These are phyloP conservation scores for Leucania comma DNA, from an alignment of 2,888 invertebrate species.

Conservation along the genomic window DNA sequence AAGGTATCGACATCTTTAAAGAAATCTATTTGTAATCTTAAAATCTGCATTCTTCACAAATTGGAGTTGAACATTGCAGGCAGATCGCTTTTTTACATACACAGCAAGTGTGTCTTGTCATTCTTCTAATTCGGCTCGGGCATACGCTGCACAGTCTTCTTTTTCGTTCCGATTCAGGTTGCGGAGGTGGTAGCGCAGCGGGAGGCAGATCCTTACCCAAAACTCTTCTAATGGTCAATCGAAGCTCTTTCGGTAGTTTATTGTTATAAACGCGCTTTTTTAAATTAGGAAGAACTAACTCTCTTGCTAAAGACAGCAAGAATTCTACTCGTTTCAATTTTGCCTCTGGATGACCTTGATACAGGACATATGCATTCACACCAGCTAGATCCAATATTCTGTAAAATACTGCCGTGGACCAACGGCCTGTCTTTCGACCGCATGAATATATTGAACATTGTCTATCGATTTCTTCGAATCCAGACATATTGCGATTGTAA, in stretches of 20 bases:
- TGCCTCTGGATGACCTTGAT: constrained; percentile 6
- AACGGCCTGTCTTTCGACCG: constrained; percentile 15
- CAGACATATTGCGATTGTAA: constrained; percentile 2
- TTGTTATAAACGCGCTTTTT: constrained; percentile 11
- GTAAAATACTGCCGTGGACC: constrained; percentile 24
- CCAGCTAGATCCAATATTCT: constrained; percentile 19
- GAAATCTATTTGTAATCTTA: background rate
- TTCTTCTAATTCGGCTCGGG: constrained; percentile 3
- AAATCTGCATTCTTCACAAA: constrained; percentile 12
- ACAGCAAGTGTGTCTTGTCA: constrained; percentile 11
- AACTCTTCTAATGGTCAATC: constrained; percentile 9
- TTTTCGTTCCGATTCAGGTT: background rate
- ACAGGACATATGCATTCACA: constrained; percentile 16
- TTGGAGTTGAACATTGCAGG: constrained; percentile 20
- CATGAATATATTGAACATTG: constrained; percentile 16
- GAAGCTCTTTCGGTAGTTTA: constrained; percentile 18
- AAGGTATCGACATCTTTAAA: background rate
- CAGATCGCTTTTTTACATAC: constrained; percentile 16
- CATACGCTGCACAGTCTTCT: constrained; percentile 6
- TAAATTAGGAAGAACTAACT: constrained; percentile 20
- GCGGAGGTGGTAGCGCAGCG: background rate
- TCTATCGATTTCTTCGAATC: constrained; percentile 13
- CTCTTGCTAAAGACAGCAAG: constrained; percentile 22
- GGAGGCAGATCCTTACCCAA: constrained; percentile 19
- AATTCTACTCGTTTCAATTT: constrained; percentile 17